Evolutionary conservation across 1,140 invertebrate species (phyloP).

Genomic region (Andricus grossulariae): DNA sequence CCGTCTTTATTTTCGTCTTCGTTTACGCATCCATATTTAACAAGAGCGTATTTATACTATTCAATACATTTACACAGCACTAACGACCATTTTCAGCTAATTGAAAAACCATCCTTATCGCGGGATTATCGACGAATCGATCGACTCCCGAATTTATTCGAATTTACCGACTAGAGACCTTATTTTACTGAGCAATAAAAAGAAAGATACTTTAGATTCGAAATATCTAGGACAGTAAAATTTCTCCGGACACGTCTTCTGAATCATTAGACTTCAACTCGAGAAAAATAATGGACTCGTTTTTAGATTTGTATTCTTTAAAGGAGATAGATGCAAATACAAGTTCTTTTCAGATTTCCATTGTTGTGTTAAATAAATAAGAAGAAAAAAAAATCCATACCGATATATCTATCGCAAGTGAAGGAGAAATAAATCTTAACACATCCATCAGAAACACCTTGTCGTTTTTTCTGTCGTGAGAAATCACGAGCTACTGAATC

Average conservation of each 20-base stretch:
- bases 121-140: background rate
- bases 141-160: background rate
- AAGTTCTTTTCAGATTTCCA: background rate
- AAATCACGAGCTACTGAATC: constrained; percentile 9
- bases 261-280: constrained; percentile 21
- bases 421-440: constrained; percentile 30
- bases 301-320: background rate
- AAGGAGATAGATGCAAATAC: background rate
- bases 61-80: constrained; percentile 5
- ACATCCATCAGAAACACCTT: constrained; percentile 16
- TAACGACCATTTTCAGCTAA: constrained; percentile 11
- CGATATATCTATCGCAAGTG: constrained; percentile 17
- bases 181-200: constrained; percentile 24
- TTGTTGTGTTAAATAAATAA: background rate
- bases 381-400: constrained; percentile 5
- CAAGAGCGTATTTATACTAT: constrained; percentile 15
- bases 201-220: background rate
- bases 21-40: constrained; percentile 9
- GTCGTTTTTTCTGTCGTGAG: constrained; percentile 17
- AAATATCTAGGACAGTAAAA: constrained; percentile 17
- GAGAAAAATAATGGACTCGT: background rate
- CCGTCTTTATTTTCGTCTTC: background rate
- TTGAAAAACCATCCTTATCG: background rate
- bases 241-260: constrained; percentile 27
- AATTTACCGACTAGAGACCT: constrained; percentile 19